phyloP scores from a whole-genome alignment of 2,888 invertebrate genomes.

The Heliconius sara region DNA sequence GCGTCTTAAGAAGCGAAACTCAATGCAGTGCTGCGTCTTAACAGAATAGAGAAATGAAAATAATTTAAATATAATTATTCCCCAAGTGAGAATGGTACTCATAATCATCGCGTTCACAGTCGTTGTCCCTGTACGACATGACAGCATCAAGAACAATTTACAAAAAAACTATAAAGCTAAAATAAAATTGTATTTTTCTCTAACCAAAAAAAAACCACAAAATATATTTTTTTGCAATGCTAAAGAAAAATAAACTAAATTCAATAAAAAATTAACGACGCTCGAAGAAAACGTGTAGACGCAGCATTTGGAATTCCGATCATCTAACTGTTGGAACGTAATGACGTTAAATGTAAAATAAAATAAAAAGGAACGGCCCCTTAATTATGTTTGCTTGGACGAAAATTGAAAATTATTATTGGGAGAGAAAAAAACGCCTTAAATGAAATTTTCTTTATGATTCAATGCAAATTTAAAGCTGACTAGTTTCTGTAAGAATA shows the following conservation, averaged over 20 bases:
- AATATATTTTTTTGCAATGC: slow-evolving; percentile 22
- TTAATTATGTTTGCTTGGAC: slow-evolving; percentile 25
- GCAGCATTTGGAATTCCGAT: slow-evolving; percentile 46
- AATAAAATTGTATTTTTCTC: neutral
- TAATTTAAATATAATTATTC: no score
- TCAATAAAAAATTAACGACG: slow-evolving; percentile 46
- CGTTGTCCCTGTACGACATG: neutral
- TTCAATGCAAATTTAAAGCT: neutral
- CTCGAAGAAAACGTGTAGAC: slow-evolving; percentile 41
- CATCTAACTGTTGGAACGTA: slow-evolving; percentile 37
- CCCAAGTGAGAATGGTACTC: neutral
- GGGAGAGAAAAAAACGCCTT: neutral
- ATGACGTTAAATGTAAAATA: slow-evolving; percentile 20
- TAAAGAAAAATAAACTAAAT: slow-evolving; percentile 43
- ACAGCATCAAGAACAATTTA: neutral
- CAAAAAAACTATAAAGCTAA: slow-evolving; percentile 26
- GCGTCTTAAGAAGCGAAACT: no score
- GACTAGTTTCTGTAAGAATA: neutral
- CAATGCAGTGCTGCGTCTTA: no score
- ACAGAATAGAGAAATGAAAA: no score
- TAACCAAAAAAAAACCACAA: neutral
- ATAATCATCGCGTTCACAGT: no score
- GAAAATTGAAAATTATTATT: slow-evolving; percentile 29
- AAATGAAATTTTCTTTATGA: neutral
- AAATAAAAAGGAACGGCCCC: slow-evolving; percentile 10